Evolutionary conservation across 2,888 invertebrate species (phyloP), one percentile per base, ranked within the genome.

Genomic region (Osmoderma eremita): DNA sequence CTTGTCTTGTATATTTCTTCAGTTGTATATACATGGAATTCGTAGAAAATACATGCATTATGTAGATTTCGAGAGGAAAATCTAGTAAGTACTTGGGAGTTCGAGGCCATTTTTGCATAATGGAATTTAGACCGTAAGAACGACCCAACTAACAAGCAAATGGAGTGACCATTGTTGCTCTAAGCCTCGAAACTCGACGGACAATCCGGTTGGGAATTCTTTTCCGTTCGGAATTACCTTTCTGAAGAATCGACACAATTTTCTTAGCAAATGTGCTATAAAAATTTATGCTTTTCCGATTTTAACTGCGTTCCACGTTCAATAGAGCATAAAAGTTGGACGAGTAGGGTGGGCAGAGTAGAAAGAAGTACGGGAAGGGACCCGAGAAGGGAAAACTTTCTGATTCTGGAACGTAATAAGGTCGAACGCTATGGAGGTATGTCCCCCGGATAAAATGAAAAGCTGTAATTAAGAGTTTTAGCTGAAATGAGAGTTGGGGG

Each of bases 101-200:
- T 51, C 71, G 67, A 71, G 69, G 64, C 65, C 58, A 62, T 69
- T 70, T 69, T 67, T 69, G 68, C 65, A 67, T 67, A 71, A 61
- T 65, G 69, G 71, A 69, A 69, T 71, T 70, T 70, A 69, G 70
- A 67, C 58, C 69, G 67, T 72, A 70, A 71, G 70, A 72, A 74
- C 70, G 70, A 69, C 66, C 71, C 73, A 74, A 73, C 71, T 72
- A 76, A 74, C 71, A 71, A 73, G 77, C 77, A 77, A 79, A 78
- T 77, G 74, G 77, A 78, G 72, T 78, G 78, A 78, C 79, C 78
- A 76, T 78, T 78, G 78, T 76, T 75, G 75, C 73, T 72, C 72
- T 74, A 69, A 67, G 67, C 67, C 51, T 69, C 69, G 70, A 72
- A 72, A 73, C 72, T 71, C 72, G 75, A 38, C 15, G 38, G 74